These are phyloP conservation scores for Canis aureus DNA, from an alignment of 2,113 vertebrate species.

Conservation along the genomic window DNA sequence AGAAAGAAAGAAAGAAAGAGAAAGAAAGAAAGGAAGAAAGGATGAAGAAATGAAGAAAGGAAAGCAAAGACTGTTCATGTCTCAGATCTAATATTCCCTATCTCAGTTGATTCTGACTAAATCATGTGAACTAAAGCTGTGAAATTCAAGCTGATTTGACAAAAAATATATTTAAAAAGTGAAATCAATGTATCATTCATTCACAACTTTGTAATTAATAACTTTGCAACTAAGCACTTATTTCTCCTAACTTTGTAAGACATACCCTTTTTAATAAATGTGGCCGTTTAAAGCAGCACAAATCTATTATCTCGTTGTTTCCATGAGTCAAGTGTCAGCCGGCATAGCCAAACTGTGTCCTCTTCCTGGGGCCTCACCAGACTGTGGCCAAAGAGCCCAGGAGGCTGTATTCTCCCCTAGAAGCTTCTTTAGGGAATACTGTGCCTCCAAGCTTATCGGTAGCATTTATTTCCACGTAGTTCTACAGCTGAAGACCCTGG, in stretches of 20 bases:
- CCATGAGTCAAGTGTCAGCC: background rate
- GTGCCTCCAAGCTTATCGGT: background rate
- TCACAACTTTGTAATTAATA: background rate
- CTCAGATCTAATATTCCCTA: background rate
- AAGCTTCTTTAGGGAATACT: background rate
- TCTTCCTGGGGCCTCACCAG: background rate
- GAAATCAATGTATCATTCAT: background rate
- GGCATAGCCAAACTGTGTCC: background rate
- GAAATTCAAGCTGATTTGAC: background rate
- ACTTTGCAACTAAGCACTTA: background rate
- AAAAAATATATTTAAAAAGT: background rate
- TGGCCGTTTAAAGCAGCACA: background rate
- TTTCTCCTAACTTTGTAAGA: background rate
- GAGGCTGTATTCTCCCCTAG: background rate
- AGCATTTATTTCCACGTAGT: background rate
- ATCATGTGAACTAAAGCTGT: background rate
- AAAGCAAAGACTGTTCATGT: background rate
- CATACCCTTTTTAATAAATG: background rate
- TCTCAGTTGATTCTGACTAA: background rate
- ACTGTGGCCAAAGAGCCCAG: accelerated
- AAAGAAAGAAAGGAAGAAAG: too few relatives aligned
- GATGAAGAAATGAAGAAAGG: background rate
- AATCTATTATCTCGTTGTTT: background rate
- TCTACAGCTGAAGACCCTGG: background rate
- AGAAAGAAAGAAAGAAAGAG: background rate